Conservation (phyloP, 2,113 vertebrate species). For the Etheostoma cragini region DNA sequence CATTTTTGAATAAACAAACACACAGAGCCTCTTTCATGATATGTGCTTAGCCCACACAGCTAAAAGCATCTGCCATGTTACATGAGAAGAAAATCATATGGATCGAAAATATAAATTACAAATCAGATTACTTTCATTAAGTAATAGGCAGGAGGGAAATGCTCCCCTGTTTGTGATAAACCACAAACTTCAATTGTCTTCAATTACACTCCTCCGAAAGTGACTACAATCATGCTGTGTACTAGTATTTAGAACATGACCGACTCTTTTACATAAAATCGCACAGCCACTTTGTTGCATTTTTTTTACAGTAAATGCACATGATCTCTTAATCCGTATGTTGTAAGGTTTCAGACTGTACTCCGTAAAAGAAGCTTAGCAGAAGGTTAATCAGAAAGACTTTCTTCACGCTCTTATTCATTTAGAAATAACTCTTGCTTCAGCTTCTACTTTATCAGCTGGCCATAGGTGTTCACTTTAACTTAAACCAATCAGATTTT, state of each 20-base stretch:
- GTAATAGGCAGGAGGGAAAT: not conserved
- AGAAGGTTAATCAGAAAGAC: too few species aligned
- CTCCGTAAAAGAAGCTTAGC: constrained; percentile 3
- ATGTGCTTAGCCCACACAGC: not conserved
- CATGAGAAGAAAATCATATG: not conserved
- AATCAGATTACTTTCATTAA: constrained; percentile 5
- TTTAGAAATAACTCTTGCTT: too few species aligned
- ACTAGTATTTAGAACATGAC: not conserved
- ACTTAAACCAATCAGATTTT: too few species aligned
- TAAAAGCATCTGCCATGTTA: not conserved
- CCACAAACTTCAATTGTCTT: constrained; percentile 27
- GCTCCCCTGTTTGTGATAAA: not conserved
- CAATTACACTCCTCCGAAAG: not conserved
- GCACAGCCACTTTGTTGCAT: not conserved
- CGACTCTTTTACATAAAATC: not conserved
- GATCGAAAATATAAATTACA: constrained; percentile 6
- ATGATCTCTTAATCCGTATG: not conserved
- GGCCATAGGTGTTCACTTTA: too few species aligned
- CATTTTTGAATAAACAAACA: not conserved
- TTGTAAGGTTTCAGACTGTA: not conserved
- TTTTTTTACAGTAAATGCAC: constrained; percentile 15
- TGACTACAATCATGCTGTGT: not conserved
- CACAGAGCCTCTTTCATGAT: not conserved
- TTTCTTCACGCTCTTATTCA: too few species aligned
- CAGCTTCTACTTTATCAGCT: too few species aligned